Conservation (phyloP, 2,888 invertebrate species). For the Hypolimnas misippus region DNA sequence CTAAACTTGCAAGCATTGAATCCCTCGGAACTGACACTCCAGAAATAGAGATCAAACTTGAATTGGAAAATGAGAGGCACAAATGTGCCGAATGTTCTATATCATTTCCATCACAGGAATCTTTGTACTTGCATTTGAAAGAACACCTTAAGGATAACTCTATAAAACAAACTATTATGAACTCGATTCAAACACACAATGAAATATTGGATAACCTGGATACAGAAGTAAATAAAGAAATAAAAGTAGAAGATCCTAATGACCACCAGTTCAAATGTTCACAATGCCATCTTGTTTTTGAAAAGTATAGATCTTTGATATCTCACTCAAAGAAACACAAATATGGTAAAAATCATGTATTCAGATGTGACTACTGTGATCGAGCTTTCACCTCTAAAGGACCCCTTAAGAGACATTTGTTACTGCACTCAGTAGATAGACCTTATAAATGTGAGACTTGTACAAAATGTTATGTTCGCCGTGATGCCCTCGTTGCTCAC, state of each 20-base stretch:
- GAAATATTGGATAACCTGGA: not conserved
- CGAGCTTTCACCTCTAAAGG: conserved; percentile 70
- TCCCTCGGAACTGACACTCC: not conserved
- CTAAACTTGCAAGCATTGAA: not conserved
- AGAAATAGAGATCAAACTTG: conserved; percentile 26
- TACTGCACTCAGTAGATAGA: conserved; percentile 79
- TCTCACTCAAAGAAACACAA: conserved; percentile 64
- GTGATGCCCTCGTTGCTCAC: conserved; percentile 83
- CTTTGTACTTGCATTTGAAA: conserved; percentile 23
- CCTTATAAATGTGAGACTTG: conserved; percentile 83
- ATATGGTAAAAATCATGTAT: conserved; percentile 59
- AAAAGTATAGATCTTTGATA: conserved; percentile 77
- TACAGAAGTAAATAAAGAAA: conserved; percentile 3
- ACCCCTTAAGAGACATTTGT: conserved; percentile 75
- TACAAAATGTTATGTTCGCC: conserved; percentile 82
- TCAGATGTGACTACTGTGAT: conserved; percentile 75
- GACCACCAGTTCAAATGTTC: conserved; percentile 67
- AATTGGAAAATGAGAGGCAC: conserved; percentile 24
- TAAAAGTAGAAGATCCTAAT: conserved; percentile 48
- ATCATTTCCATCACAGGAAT: conserved; percentile 20
- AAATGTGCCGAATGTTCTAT: conserved; percentile 31
- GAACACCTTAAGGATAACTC: conserved; percentile 19
- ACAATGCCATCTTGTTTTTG: conserved; percentile 80
- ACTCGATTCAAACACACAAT: conserved; percentile 8
- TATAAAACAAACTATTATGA: conserved; percentile 14